phyloP scores from a whole-genome alignment of 1,140 invertebrate genomes.

The Leptinotarsa lineolata region DNA sequence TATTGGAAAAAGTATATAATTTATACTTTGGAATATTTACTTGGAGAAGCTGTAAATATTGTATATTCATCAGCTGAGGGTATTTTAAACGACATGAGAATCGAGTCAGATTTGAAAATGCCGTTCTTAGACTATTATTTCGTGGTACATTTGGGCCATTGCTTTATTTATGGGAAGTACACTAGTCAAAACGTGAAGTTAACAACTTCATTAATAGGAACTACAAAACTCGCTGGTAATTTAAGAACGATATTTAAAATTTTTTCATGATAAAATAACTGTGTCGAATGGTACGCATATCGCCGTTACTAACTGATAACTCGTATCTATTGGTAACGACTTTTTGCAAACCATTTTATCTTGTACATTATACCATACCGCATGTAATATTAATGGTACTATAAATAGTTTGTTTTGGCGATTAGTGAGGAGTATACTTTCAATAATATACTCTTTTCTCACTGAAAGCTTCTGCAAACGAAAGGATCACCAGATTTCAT shows the following conservation, averaged over 20 bases:
- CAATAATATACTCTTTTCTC: conserved; percentile 18
- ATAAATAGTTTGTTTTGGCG: background rate
- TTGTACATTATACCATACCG: conserved; percentile 34
- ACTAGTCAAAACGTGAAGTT: conserved; percentile 53
- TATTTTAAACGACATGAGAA: conserved; percentile 31
- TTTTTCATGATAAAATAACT: conserved; percentile 31
- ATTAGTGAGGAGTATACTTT: background rate
- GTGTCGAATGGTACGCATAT: conserved; percentile 22
- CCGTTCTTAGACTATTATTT: conserved; percentile 39
- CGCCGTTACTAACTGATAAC: background rate
- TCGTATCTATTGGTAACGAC: background rate
- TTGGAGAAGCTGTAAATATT: conserved; percentile 52
- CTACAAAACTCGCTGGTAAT: conserved; percentile 59
- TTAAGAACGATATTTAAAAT: conserved; percentile 55
- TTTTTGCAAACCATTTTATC: conserved; percentile 15
- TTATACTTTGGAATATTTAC: conserved; percentile 33
- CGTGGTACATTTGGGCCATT: conserved; percentile 45
- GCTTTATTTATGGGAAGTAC: conserved; percentile 52
- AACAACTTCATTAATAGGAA: conserved; percentile 54
- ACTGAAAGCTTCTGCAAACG: conserved; percentile 36
- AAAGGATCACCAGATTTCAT: conserved; percentile 24
- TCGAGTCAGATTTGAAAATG: conserved; percentile 40
- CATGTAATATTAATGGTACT: conserved; percentile 7
- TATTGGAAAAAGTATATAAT: conserved; percentile 18
- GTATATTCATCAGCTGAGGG: conserved; percentile 52